A percentile compares a stretch with the other conserved stretches of the same genome.
Conservation (phyloP, 2,888 invertebrate species). For the Syrphus vitripennis region DNA sequence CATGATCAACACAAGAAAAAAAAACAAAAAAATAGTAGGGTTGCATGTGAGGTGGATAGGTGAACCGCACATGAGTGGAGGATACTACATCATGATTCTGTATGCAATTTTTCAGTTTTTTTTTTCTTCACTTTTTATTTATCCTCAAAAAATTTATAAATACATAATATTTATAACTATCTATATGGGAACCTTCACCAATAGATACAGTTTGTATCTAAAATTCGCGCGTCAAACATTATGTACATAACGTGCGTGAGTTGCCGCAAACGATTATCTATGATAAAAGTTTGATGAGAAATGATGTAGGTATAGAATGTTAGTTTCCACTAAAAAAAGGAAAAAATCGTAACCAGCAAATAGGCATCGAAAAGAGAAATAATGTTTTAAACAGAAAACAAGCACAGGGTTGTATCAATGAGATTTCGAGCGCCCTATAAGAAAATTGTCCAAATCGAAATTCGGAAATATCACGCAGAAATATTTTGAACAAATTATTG, state of each 20-base stretch:
- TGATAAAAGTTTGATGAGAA: slow-evolving; percentile 49
- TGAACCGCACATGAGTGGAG: slow-evolving; percentile 14
- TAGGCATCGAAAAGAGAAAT: neutral
- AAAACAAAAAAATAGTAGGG: neutral
- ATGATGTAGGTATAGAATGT: slow-evolving; percentile 58
- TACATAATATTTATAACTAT: neutral
- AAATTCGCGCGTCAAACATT: slow-evolving; percentile 10
- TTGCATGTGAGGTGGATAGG: slow-evolving; percentile 16
- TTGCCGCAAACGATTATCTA: slow-evolving; percentile 43
- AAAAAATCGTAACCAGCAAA: neutral
- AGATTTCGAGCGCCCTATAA: neutral
- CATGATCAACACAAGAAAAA: slow-evolving; percentile 23
- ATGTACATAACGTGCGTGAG: slow-evolving; percentile 25
- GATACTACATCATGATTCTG: slow-evolving; percentile 15
- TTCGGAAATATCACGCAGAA: too few relatives aligned
- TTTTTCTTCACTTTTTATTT: slow-evolving; percentile 13
- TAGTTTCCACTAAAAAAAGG: neutral
- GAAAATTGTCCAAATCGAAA: too few relatives aligned
- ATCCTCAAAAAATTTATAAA: neutral
- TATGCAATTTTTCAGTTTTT: slow-evolving; percentile 45
- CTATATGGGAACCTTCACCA: too few relatives aligned
- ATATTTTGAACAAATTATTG: too few relatives aligned
- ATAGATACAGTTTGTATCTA: slow-evolving; percentile 18
- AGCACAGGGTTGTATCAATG: neutral
- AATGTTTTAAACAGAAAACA: neutral